Percentiles rank a stretch among this genome's conserved stretches.
phyloP scores from a whole-genome alignment of 2,113 vertebrate species.

The Centropus bengalensis region DNA sequence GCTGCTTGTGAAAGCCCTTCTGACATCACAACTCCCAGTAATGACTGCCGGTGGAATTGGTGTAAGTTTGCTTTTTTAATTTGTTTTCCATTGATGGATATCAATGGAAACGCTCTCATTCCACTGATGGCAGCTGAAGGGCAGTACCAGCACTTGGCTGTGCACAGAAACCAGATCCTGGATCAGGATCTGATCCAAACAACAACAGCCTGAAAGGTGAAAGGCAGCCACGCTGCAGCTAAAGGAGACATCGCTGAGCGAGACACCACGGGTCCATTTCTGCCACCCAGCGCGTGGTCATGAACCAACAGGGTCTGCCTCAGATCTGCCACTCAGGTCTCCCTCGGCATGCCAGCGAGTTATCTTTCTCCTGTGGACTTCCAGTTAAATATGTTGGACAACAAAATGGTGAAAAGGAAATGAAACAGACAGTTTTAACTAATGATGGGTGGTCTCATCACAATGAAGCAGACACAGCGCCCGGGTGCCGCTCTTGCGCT shows the following conservation, averaged over 20 bases:
- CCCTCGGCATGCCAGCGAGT: rapidly evolving
- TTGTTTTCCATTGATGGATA: not conserved
- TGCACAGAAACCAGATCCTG: rapidly evolving
- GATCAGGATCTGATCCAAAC: no score
- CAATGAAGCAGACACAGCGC: not conserved
- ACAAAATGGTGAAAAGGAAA: not conserved
- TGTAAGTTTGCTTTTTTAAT: not conserved
- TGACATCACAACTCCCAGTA: not conserved
- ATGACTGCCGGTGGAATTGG: not conserved
- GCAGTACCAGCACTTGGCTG: not conserved
- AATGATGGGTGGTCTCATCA: not conserved
- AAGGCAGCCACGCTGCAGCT: not conserved
- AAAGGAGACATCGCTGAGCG: not conserved
- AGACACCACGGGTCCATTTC: rapidly evolving
- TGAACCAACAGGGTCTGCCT: not conserved
- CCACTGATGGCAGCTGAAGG: not conserved
- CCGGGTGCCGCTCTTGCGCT: rapidly evolving
- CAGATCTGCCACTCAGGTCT: not conserved
- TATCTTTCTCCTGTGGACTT: not conserved
- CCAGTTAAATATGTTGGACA: not conserved
- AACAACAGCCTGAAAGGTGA: rapidly evolving
- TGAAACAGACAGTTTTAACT: not conserved
- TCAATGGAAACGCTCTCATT: not conserved
- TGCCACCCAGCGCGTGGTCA: rapidly evolving
- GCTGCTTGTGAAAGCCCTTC: not conserved